Evolutionary conservation across 1,140 invertebrate genomes (phyloP).

Genomic region (Bicyclus anynana): DNA sequence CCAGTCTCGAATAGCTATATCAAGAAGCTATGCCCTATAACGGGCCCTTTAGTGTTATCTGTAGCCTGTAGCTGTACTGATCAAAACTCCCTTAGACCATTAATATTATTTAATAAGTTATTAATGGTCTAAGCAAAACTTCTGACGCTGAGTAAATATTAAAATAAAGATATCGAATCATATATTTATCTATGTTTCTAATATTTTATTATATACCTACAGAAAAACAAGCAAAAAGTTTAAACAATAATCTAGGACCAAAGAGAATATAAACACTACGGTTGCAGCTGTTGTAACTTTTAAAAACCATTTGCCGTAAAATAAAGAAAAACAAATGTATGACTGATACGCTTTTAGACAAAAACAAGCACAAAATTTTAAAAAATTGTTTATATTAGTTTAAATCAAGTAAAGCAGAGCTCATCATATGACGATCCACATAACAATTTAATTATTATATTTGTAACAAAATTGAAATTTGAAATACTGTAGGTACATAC

Average conservation of each 20-base stretch:
- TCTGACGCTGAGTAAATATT: no score
- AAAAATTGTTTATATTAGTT: slow-evolving; percentile 36
- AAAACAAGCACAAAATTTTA: slow-evolving; percentile 56
- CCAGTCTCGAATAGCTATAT: no score
- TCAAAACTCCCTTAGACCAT: no score
- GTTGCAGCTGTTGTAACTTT: neutral
- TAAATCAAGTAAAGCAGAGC: slow-evolving; percentile 20
- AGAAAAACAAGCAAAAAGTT: no score
- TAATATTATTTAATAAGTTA: no score
- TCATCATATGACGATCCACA: slow-evolving; percentile 28
- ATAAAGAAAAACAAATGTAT: slow-evolving; percentile 60
- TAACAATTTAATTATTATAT: slow-evolving; percentile 28
- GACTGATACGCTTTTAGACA: slow-evolving; percentile 59
- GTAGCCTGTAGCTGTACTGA: no score
- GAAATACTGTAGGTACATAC: slow-evolving; percentile 46
- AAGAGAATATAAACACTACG: neutral
- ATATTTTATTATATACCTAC: no score
- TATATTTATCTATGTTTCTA: no score
- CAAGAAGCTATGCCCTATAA: no score
- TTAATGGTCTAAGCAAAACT: no score
- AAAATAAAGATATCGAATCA: no score
- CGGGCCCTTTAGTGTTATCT: no score
- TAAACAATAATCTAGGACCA: neutral
- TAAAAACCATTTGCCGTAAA: slow-evolving; percentile 23
- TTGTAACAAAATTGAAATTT: slow-evolving; percentile 39